Evolutionary conservation across 2,113 vertebrate species (phyloP).

Genomic region (Salvelinus sp.): DNA sequence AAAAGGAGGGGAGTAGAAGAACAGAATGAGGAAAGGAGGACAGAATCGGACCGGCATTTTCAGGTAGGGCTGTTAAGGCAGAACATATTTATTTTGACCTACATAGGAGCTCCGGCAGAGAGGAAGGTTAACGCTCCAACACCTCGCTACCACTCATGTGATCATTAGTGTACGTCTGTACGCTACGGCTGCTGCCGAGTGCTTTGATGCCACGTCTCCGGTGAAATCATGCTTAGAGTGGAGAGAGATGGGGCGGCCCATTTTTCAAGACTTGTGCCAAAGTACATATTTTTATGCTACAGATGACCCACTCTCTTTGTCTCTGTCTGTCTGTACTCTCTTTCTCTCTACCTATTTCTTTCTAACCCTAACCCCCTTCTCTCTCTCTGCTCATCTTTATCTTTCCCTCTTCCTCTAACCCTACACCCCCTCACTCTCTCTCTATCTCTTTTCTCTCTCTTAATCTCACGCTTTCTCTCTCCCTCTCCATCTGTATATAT

Average conservation of each 20-base stretch:
- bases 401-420: not conserved
- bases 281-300: constrained; percentile 56
- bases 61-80: constrained; percentile 54
- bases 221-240: constrained; percentile 34
- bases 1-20: not conserved
- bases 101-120: constrained; percentile 61
- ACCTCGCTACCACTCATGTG: constrained; percentile 52
- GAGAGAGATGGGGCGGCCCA: constrained; percentile 27
- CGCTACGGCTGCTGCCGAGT: constrained; percentile 16
- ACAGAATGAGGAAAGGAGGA: constrained; percentile 47
- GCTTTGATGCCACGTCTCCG: constrained; percentile 57
- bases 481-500: not conserved
- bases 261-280: constrained; percentile 44
- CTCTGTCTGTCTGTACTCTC: not conserved
- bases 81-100: constrained; percentile 71
- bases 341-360: not conserved
- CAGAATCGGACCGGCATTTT: constrained; percentile 53
- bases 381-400: not conserved
- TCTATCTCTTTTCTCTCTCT: not conserved
- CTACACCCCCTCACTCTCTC: not conserved
- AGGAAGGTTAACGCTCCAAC: constrained; percentile 62
- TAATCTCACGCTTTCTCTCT: too few relatives aligned
- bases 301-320: constrained; percentile 2
- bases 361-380: not conserved
- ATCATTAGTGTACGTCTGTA: constrained; percentile 61